Conservation (phyloP, 64 coral and sea anemone species). For the Porites australiensis region DNA sequence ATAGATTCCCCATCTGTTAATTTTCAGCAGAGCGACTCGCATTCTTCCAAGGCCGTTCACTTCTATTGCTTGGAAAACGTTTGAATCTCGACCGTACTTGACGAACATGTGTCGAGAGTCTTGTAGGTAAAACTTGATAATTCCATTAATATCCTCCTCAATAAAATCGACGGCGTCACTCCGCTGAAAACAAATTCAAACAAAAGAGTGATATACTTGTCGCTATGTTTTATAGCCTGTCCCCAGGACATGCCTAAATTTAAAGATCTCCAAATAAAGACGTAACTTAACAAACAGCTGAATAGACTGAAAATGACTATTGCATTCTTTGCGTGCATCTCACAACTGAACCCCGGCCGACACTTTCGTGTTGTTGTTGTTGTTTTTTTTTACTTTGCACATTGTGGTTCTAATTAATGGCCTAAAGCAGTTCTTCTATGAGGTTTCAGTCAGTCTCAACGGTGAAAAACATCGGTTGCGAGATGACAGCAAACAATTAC, state of each 20-base stretch:
- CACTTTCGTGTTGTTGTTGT: too few relatives aligned
- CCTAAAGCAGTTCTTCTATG: too few relatives aligned
- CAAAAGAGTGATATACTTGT: too few relatives aligned
- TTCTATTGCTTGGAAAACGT: conserved; percentile 52
- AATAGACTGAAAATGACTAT: neutral
- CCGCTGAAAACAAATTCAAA: conserved; percentile 59
- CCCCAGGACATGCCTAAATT: too few relatives aligned
- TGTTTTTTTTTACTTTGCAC: too few relatives aligned
- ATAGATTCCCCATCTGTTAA: conserved; percentile 96
- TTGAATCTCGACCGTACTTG: conserved; percentile 75
- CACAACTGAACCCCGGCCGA: neutral
- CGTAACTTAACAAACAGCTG: neutral
- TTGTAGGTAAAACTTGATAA: conserved; percentile 86
- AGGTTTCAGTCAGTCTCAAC: too few relatives aligned
- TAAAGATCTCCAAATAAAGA: too few relatives aligned
- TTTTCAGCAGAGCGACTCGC: conserved; percentile 80
- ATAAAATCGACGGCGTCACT: conserved; percentile 61
- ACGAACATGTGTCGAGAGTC: conserved; percentile 92
- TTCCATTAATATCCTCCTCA: conserved; percentile 80
- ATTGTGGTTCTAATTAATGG: too few relatives aligned
- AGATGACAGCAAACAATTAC: neutral
- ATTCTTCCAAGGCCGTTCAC: conserved; percentile 65
- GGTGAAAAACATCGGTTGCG: too few relatives aligned
- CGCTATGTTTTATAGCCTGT: too few relatives aligned
- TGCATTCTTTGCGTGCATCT: neutral